Percentiles rank a stretch among this genome's conserved stretches.
Conservation (phyloP, 2,888 invertebrate species). For the Drosophila barbarae region DNA sequence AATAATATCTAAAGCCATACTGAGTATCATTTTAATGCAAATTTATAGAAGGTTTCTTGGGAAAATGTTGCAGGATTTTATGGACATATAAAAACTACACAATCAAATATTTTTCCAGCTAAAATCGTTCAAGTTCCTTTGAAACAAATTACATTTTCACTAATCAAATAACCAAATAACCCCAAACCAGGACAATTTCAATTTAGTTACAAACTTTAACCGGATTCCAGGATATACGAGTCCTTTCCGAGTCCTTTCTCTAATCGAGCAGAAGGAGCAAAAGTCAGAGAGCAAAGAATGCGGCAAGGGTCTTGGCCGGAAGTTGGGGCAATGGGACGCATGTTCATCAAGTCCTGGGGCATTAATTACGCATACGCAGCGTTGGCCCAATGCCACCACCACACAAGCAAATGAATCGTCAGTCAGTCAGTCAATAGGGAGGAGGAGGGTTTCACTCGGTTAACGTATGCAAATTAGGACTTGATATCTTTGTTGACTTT, state of each 20-base stretch:
- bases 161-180: constrained; percentile 24
- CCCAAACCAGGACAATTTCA: constrained; percentile 49
- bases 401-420: constrained; percentile 28
- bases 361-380: constrained; percentile 70
- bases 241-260: background rate
- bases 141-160: constrained; percentile 7
- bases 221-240: constrained; percentile 11
- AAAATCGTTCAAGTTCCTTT: background rate
- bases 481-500: constrained; percentile 54
- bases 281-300: constrained; percentile 1
- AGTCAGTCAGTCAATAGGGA: constrained; percentile 4
- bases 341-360: constrained; percentile 65
- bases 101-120: background rate
- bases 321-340: constrained; percentile 6
- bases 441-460: constrained; percentile 37
- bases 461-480: constrained; percentile 43
- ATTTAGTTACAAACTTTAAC: constrained; percentile 63
- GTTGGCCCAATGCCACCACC: constrained; percentile 46
- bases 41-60: background rate
- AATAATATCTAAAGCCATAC: background rate
- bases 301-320: constrained; percentile 6
- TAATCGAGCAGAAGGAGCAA: constrained; percentile 1
- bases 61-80: background rate
- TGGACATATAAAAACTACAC: background rate
- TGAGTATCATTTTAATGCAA: background rate